A percentile compares a stretch with the other conserved stretches of the same genome.
These are phyloP conservation scores for Micronycteris hirsuta DNA, from an alignment of 2,113 vertebrate species.

Conservation along the genomic window DNA sequence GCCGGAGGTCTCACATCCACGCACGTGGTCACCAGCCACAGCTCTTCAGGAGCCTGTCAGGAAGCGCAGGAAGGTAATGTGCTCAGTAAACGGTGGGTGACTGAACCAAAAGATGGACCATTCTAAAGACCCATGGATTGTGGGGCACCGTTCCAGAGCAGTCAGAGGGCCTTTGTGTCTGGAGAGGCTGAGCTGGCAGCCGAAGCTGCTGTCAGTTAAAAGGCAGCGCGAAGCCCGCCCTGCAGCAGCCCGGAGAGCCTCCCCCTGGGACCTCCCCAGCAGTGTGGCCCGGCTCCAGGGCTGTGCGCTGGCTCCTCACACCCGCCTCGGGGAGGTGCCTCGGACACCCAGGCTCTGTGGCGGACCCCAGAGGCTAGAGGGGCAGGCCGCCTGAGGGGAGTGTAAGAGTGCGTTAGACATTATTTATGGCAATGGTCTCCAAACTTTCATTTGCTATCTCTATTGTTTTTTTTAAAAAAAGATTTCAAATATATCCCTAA, in stretches of 20 bases:
- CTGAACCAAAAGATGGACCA: neutral
- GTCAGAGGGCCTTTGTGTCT: neutral
- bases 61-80: neutral
- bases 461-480: neutral
- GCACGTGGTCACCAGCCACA: neutral
- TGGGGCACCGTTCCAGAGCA: neutral
- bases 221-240: neutral
- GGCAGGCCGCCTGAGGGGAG: neutral
- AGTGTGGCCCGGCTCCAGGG: neutral
- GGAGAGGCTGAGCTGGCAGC: neutral
- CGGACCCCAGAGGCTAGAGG: neutral
- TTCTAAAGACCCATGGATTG: neutral
- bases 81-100: neutral
- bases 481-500: neutral
- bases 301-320: neutral
- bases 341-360: neutral
- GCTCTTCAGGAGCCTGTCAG: neutral
- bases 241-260: neutral
- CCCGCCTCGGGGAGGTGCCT: neutral
- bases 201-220: neutral
- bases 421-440: neutral
- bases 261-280: neutral
- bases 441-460: neutral
- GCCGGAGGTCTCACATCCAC: neutral
- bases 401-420: neutral